Conservation (phyloP, 2,797 vertebrate genomes). For the Alfaro cultratus region DNA sequence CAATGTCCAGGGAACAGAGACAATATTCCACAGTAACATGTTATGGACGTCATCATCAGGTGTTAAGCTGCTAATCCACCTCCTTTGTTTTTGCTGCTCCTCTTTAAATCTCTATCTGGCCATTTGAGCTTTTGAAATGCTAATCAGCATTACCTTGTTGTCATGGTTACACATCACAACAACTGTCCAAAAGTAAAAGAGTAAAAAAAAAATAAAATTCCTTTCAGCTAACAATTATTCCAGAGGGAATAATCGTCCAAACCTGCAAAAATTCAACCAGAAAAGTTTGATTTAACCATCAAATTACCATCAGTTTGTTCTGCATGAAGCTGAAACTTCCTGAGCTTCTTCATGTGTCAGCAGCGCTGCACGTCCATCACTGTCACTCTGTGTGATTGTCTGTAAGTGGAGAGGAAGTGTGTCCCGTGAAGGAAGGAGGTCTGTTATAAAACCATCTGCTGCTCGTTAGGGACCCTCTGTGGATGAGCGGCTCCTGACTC, state of each 20-base stretch:
- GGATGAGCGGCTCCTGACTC: conserved; percentile 47
- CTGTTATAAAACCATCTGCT: conserved; percentile 70
- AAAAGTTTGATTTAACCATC: background rate
- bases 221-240: background rate
- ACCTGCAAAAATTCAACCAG: background rate
- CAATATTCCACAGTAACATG: background rate
- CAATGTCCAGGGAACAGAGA: background rate
- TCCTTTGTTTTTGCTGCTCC: background rate
- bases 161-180: background rate
- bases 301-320: background rate
- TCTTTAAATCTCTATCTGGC: background rate
- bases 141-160: background rate
- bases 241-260: background rate
- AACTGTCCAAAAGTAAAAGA: background rate
- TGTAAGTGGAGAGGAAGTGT: conserved; percentile 39
- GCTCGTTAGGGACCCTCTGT: conserved; percentile 27
- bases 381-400: conserved; percentile 27
- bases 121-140: background rate
- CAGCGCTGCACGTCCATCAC: conserved; percentile 11
- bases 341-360: conserved; percentile 8
- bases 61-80: background rate
- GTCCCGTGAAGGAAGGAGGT: conserved; percentile 18
- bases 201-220: background rate
- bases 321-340: conserved; percentile 25
- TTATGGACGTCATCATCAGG: background rate